A percentile compares a stretch with the other conserved stretches of the same genome.
Conservation (phyloP, 2,888 invertebrate genomes). For the Sepiola atlantica region DNA sequence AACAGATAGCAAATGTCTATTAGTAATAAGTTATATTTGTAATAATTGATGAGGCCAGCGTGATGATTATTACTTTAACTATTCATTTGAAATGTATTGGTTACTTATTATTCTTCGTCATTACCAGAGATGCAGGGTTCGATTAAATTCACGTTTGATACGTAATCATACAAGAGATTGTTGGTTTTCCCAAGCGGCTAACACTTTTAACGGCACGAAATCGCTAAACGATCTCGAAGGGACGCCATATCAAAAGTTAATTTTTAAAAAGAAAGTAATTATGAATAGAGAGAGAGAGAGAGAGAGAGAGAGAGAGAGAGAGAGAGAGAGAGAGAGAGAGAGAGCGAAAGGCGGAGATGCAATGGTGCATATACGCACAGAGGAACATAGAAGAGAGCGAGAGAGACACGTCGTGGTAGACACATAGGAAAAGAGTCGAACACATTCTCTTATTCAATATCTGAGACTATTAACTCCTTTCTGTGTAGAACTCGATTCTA, state of each 20-base stretch:
- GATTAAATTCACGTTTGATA: not conserved
- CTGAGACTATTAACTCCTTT: not conserved
- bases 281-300: not conserved
- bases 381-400: not conserved
- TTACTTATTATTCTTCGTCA: not conserved
- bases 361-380: no score
- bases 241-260: not conserved
- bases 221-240: not conserved
- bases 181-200: not conserved
- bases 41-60: no score
- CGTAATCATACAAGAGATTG: not conserved
- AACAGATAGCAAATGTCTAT: no score
- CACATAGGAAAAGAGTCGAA: no score
- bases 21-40: no score
- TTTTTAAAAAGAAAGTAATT: not conserved
- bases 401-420: no score
- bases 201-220: not conserved
- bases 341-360: not conserved
- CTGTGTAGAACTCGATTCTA: not conserved
- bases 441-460: not conserved
- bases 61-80: no score
- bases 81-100: not conserved
- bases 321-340: not conserved
- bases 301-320: not conserved
- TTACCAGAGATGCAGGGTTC: not conserved